Conservation (phyloP, 1,140 invertebrate genomes). For the Lepidotrigona ventralis region DNA sequence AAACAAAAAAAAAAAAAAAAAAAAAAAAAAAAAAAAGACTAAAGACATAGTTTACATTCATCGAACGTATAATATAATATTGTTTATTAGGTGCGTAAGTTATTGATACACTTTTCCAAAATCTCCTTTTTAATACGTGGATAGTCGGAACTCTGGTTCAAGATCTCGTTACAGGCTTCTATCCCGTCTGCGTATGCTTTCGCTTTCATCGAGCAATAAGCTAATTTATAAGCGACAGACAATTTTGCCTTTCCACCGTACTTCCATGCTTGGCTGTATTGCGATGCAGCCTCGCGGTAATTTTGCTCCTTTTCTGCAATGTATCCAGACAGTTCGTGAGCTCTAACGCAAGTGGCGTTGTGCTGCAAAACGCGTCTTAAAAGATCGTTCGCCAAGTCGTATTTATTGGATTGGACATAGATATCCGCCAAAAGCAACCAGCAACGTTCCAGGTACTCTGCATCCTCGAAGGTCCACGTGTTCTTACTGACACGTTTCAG, state of each 20-base stretch:
- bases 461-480: conserved; percentile 95
- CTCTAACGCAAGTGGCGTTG: conserved; percentile 94
- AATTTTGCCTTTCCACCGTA: conserved; percentile 90
- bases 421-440: conserved; percentile 96
- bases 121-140: conserved; percentile 96
- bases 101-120: conserved; percentile 94
- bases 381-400: conserved; percentile 92
- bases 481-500: conserved; percentile 94
- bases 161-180: conserved; percentile 90
- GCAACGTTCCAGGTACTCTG: conserved; percentile 96
- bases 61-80: neutral
- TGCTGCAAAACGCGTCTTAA: conserved; percentile 90
- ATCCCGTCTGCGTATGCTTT: conserved; percentile 94
- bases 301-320: conserved; percentile 96
- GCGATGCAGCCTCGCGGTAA: conserved; percentile 91
- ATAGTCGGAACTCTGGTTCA: conserved; percentile 92
- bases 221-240: conserved; percentile 94
- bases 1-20: neutral
- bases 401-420: conserved; percentile 93
- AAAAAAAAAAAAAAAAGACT: neutral
- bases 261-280: conserved; percentile 93
- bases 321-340: conserved; percentile 93
- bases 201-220: conserved; percentile 94
- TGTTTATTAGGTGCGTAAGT: conserved; percentile 84
- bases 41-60: neutral